Evolutionary conservation across 2,888 invertebrate species (phyloP).

Genomic region (Reticulitermes lucifugus): DNA sequence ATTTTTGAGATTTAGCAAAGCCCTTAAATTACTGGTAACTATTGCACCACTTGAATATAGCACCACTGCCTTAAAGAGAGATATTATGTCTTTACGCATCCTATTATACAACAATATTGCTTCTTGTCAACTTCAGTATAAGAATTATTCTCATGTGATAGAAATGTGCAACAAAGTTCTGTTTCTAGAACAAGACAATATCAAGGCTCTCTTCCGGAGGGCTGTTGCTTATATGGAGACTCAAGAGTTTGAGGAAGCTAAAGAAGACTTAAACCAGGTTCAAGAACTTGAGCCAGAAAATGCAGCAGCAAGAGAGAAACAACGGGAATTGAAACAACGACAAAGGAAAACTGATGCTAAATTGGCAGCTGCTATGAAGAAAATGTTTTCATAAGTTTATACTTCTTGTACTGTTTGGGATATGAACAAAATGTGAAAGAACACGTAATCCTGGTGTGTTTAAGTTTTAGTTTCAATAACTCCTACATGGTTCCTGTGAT

Average conservation of each 20-base stretch:
- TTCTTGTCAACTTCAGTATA: constrained; percentile 78
- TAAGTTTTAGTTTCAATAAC: no score
- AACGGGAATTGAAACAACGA: constrained; percentile 68
- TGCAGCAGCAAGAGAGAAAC: constrained; percentile 71
- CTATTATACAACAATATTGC: constrained; percentile 86
- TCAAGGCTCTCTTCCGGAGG: constrained; percentile 67
- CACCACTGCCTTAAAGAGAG: constrained; percentile 64
- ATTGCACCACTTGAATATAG: constrained; percentile 64
- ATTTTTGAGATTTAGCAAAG: constrained; percentile 78
- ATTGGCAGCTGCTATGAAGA: constrained; percentile 70
- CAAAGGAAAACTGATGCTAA: constrained; percentile 72
- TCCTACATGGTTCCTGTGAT: no score
- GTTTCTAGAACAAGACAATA: constrained; percentile 62
- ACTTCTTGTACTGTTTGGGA: no score
- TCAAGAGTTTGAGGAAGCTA: constrained; percentile 59
- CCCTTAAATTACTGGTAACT: constrained; percentile 79
- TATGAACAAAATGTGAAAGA: no score
- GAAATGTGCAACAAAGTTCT: constrained; percentile 70
- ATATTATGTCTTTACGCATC: constrained; percentile 66
- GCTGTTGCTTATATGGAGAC: constrained; percentile 63
- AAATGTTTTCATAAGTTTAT: constrained; percentile 56
- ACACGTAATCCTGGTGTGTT: no score
- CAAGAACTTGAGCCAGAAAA: constrained; percentile 74
- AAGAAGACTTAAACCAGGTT: constrained; percentile 70
- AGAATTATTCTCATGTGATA: constrained; percentile 75